Evolutionary conservation across 2,797 vertebrate genomes (phyloP), one percentile per base, ranked within the genome.

Genomic region (Myotis daubentonii): DNA sequence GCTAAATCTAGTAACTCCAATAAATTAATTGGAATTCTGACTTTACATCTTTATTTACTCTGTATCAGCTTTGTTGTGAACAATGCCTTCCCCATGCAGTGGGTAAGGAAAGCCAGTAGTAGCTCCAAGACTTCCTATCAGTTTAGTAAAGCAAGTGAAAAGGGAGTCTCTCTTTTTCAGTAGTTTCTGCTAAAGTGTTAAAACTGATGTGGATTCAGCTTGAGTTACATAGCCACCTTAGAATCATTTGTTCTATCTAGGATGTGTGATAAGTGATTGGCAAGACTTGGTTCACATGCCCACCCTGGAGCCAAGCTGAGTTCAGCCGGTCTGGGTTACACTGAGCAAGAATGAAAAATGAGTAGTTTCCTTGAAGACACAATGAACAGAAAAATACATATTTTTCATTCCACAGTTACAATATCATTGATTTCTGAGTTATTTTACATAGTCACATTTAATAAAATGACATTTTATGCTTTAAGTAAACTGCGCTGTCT

Each of bases 391-490:
- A 78, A 94, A 94, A 78, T 5, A 19, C 2, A 15, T 4, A 47
- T 33, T 78, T 91, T 94, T 88, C 17, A 92, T n/a, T 83, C 30
- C 47, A 91, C 11, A 72, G 16, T 82, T 74, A 89, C 90, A 89
- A 65, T 78, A 89, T 55, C 44, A 62, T 68, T 0, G 30, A 72
- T 68, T 83, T 94, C 30, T 93, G 23, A 79, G 65, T 89, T 89
- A 66, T 75, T 93, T 71, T 70, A 7, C 19, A 53, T 71, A 19
- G 83, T 80, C 62, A 65, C 62, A 85, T 85, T 81, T 76, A 88
- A 80, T 8, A 80, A 81, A 49, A 62, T 0, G 17, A 87, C 8
- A 47, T 57, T 33, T 19, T 23, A 65, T 47, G 82, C 44, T 94
- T 92, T 70, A 86, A 89, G 25, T 78, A 55, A 83, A 82, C 10